Evolutionary conservation across 2,888 invertebrate species (phyloP).

Genomic region (Melipona beecheii): DNA sequence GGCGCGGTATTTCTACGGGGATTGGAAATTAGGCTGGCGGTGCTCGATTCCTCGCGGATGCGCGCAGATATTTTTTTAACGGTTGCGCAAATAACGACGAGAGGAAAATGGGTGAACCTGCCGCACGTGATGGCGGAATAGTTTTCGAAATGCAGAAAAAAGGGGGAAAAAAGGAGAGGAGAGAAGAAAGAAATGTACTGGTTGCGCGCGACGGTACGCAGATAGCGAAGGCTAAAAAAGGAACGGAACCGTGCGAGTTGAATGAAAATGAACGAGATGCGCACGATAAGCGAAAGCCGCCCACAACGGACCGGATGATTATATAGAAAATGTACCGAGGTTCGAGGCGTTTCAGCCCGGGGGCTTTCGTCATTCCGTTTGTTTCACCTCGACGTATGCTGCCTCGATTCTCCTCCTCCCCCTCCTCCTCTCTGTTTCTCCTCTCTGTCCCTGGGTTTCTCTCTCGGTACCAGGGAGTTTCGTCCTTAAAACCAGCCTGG

Average conservation of each 20-base stretch:
- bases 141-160: background rate
- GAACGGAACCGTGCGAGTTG: background rate
- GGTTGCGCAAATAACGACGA: background rate
- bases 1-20: background rate
- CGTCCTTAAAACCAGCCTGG: slow-evolving; percentile 7
- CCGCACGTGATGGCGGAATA: slow-evolving; percentile 9
- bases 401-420: background rate
- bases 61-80: slow-evolving; percentile 41
- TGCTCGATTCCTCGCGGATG: background rate
- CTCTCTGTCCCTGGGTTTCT: slow-evolving; percentile 8
- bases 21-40: background rate
- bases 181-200: too few relatives aligned
- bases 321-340: slow-evolving; percentile 68
- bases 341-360: slow-evolving; percentile 36
- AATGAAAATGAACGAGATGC: slow-evolving; percentile 38
- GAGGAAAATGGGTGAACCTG: background rate
- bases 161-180: background rate
- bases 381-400: slow-evolving; percentile 32
- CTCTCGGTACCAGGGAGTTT: background rate
- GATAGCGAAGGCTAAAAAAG: background rate
- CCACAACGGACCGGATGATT: slow-evolving; percentile 72
- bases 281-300: slow-evolving; percentile 30
- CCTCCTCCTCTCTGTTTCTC: background rate
- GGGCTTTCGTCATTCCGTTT: slow-evolving; percentile 46
- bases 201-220: background rate